Evolutionary conservation across 2,888 invertebrate species (phyloP), one percentile per base, ranked within the genome.

Genomic region (Dynastes tityus): DNA sequence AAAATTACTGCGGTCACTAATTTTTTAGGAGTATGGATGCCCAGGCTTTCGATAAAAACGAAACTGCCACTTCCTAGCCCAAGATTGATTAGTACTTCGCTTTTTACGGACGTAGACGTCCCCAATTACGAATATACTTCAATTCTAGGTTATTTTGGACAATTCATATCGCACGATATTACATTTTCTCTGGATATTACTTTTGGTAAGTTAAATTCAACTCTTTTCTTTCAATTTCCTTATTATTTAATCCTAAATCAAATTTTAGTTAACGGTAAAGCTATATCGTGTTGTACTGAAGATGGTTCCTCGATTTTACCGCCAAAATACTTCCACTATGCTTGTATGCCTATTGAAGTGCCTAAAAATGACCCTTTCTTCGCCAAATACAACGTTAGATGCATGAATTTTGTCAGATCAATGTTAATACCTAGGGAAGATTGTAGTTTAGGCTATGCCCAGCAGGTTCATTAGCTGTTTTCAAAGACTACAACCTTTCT

Each of bases 61-160:
- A 92, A 92, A 0, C 87, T 89, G 1, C 90, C 91, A 0, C 88
- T 96, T 3, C 90, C 93, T 1, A 92, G 93, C 79, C 91, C 96
- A 0, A 90, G 96, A 53, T 86, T 90, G 8, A 92, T 96, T 58
- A 96, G 95, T 77, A 89, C 91, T 4, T 87, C 88, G 0, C 85
- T 96, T 0, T 90, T 96, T 55, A 85, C 89, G 0, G 92, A 93
- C 80, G 89, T 89, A 0, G 91, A 92, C 85, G 89, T 90, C 65
- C 92, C 92, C 13, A 94, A 95, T 86, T 82, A 87, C 0, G 90
- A 91, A 0, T 91, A 91, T 83, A 95, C 94, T 73, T 87, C 95
- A 65, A 89, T 95, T 84, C 89, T 95, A 77, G 94, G 94, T 94
- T 94, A 95, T 87, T 96, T 95, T 88, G 94, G 95, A 0, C 95